Evolutionary conservation across 1,140 invertebrate species (phyloP).

Genomic region (Zaprionus lachaisei): DNA sequence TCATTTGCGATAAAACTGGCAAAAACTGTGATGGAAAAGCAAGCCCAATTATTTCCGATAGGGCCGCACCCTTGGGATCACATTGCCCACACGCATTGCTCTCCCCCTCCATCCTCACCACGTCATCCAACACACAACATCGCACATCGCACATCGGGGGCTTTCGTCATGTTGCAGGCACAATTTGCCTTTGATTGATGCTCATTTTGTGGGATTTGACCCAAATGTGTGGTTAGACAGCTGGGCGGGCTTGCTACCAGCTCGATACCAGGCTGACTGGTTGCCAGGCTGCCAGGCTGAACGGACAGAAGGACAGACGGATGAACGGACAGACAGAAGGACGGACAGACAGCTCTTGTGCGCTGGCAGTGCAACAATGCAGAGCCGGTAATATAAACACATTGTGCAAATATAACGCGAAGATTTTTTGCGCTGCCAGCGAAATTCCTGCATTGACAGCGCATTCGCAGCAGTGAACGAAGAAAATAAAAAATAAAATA

Average conservation of each 20-base stretch:
- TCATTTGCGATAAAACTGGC: slow-evolving; percentile 1
- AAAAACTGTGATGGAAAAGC: not conserved
- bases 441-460: slow-evolving; percentile 38
- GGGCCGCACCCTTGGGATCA: slow-evolving; percentile 21
- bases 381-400: slow-evolving; percentile 49
- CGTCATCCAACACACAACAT: not conserved
- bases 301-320: not conserved
- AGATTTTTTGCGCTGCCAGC: slow-evolving; percentile 42
- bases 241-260: not conserved
- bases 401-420: slow-evolving; percentile 50
- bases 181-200: slow-evolving; percentile 52
- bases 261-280: not conserved
- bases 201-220: slow-evolving; percentile 51
- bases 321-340: not conserved
- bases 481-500: not conserved
- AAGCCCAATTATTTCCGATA: slow-evolving; percentile 12
- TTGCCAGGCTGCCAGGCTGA: not conserved
- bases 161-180: slow-evolving; percentile 38
- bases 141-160: slow-evolving; percentile 9
- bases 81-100: slow-evolving; percentile 3
- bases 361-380: slow-evolving; percentile 29
- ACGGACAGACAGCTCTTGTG: not conserved
- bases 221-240: slow-evolving; percentile 29
- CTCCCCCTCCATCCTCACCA: not conserved
- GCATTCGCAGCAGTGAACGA: not conserved